Evolutionary conservation across 2,888 invertebrate species (phyloP).

Genomic region (Cosmopolites sordidus): DNA sequence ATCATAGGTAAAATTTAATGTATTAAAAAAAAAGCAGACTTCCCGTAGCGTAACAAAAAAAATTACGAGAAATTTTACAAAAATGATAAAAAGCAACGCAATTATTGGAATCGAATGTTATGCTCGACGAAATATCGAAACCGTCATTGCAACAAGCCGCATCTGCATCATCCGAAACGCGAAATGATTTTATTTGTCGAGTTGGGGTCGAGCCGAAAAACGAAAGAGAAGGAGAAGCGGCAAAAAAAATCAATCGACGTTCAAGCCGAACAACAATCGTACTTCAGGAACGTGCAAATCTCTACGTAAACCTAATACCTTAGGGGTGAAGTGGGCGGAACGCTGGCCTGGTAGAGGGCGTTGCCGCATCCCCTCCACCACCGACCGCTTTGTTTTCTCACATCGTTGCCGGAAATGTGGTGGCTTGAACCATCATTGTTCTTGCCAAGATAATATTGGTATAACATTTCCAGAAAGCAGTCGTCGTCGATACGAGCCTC

Average conservation of each 20-base stretch:
- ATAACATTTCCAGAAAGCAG: constrained; percentile 47
- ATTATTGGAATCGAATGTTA: no score
- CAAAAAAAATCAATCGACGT: constrained; percentile 39
- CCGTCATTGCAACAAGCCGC: constrained; percentile 24
- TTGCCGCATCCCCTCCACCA: constrained; percentile 36
- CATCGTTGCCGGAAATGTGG: constrained; percentile 50
- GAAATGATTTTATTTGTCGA: constrained; percentile 27
- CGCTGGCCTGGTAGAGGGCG: constrained; percentile 44
- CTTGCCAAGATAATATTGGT: constrained; percentile 51
- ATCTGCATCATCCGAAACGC: constrained; percentile 17
- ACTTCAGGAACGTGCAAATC: constrained; percentile 41
- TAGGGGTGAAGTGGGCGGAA: constrained; percentile 45
- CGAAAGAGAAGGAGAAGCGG: constrained; percentile 9
- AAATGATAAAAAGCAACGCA: no score
- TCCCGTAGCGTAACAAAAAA: no score
- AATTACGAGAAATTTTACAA: no score
- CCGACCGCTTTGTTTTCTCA: constrained; percentile 49
- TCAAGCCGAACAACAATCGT: constrained; percentile 37
- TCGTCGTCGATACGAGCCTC: constrained; percentile 34
- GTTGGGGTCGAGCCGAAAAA: constrained; percentile 22
- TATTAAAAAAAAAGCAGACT: no score
- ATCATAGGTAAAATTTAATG: no score
- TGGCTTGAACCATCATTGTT: constrained; percentile 52
- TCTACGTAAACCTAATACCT: constrained; percentile 43
- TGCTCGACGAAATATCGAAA: no score